Base-by-base conservation (phyloP, 2,888 invertebrate genomes). In the Heterodera filipjevi region DNA sequence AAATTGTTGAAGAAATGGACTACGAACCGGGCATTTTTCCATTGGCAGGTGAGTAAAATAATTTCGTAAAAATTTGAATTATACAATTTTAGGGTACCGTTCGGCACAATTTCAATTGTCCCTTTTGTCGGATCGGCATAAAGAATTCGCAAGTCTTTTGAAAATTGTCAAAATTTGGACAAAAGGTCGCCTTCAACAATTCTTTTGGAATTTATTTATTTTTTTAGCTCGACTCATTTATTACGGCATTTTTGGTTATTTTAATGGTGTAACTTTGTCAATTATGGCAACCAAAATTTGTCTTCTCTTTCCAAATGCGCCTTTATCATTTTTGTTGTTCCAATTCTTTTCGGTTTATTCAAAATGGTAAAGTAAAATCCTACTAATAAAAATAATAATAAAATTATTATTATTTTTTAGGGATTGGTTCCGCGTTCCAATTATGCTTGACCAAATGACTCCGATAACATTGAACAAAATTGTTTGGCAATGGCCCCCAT, bases 231-330 rank as follows among this genome's bases (percentile, higher is more conserved):
- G 49, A 5, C 22, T 49, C 22, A 22, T 49, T 22, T 49, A 49
- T 49, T 49, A 12, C 8, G 59, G 59, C 59, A 59, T 59, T 59
- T n/a, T 59, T 27, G 59, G 59, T 22, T n/a, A 22, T 59, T 59
- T 59, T 22, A 59, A 59, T n/a, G 59, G 59, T 10, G 59, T 59
- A 3, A 22, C 59, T 59, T 59, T 59, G 59, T 3, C 59, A 59
- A 59, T 59, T 59, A 59, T 59, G 59, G 59, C 59, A n/a, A 59
- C 59, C 14, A 59, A 59, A 59, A 59, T 59, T 59, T 59, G 27
- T 59, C n/a, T 59, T n/a, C 27, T 59, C 59, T 59, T 59, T 22
- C 59, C 59, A n/a, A 59, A 59, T 59, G 59, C 59, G n/a, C 59
- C 59, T 59, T 49, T n/a, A 5, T n/a, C 59, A 59, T 59, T 19